phyloP scores from a whole-genome alignment of 2,797 vertebrate species.

The Sciaenops ocellatus region DNA sequence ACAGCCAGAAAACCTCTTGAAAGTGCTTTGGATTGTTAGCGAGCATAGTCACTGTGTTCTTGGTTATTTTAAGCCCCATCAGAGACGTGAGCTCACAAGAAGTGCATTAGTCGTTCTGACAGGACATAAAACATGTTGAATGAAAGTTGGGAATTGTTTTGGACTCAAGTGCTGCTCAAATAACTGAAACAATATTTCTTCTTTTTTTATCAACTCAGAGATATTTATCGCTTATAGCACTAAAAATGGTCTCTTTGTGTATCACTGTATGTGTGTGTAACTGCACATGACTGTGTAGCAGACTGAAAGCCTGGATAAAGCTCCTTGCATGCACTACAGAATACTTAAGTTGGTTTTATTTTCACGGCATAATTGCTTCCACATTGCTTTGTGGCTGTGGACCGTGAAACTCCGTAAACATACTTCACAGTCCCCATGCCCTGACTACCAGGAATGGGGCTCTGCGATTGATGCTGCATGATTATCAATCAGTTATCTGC shows the following conservation, averaged over 20 bases:
- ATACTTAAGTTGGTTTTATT: conserved; percentile 56
- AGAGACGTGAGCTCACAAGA: conserved; percentile 50
- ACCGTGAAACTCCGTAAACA: conserved; percentile 28
- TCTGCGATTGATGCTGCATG: conserved; percentile 13
- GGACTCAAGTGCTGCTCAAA: conserved; percentile 37
- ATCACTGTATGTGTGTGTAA: background rate
- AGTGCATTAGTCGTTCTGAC: conserved; percentile 63
- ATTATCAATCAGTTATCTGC: conserved; percentile 45
- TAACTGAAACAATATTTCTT: conserved; percentile 48
- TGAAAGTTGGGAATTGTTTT: conserved; percentile 55
- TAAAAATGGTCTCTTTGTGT: conserved; percentile 25
- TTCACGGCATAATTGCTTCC: conserved; percentile 59
- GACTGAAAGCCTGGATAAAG: conserved; percentile 20
- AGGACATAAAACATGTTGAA: conserved; percentile 61
- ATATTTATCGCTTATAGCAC: conserved; percentile 44
- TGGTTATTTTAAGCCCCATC: conserved; percentile 63
- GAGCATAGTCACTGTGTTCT: conserved; percentile 45
- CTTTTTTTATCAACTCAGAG: conserved; percentile 52
- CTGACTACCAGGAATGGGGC: conserved; percentile 10
- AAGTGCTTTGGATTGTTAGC: conserved; percentile 48
- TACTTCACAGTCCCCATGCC: background rate
- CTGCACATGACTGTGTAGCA: background rate
- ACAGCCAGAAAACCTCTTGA: conserved; percentile 47
- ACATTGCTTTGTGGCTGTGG: conserved; percentile 39
- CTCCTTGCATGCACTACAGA: conserved; percentile 21